phyloP scores from a whole-genome alignment of 2,888 invertebrate species.

The Eupeodes luniger region DNA sequence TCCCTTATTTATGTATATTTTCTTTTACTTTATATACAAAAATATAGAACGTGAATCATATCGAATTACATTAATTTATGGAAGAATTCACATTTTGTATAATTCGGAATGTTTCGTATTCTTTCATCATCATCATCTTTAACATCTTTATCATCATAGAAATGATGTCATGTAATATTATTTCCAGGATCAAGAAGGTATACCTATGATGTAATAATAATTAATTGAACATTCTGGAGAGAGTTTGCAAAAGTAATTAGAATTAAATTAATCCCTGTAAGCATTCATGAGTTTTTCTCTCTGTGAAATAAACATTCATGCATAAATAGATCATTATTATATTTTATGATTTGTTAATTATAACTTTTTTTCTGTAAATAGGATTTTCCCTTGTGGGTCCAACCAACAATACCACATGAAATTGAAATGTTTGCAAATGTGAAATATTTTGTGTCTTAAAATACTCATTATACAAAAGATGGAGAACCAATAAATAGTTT shows the following conservation, averaged over 20 bases:
- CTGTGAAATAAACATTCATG: not conserved
- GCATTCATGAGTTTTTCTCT: conserved; percentile 9
- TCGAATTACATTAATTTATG: conserved; percentile 22
- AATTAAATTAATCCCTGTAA: conserved; percentile 20
- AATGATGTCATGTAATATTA: conserved; percentile 20
- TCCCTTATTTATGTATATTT: not conserved
- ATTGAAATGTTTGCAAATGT: not conserved
- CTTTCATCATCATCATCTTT: not conserved
- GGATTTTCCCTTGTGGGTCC: not conserved
- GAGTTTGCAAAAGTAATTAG: conserved; percentile 38
- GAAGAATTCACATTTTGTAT: conserved; percentile 4
- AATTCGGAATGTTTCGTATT: conserved; percentile 13
- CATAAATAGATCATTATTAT: not conserved
- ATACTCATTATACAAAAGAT: too few species aligned
- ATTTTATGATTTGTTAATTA: conserved; percentile 21
- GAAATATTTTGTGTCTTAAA: too few species aligned
- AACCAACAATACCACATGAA: not conserved
- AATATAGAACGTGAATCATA: conserved; percentile 1
- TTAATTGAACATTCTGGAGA: conserved; percentile 32
- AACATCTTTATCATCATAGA: not conserved
- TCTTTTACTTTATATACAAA: not conserved
- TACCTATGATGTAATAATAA: not conserved
- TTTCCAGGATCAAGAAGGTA: not conserved
- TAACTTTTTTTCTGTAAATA: not conserved
- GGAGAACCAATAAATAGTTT: too few species aligned